These are phyloP conservation scores for Antechinus stuartii DNA, from an alignment of 2,113 vertebrate species.

Conservation along the genomic window DNA sequence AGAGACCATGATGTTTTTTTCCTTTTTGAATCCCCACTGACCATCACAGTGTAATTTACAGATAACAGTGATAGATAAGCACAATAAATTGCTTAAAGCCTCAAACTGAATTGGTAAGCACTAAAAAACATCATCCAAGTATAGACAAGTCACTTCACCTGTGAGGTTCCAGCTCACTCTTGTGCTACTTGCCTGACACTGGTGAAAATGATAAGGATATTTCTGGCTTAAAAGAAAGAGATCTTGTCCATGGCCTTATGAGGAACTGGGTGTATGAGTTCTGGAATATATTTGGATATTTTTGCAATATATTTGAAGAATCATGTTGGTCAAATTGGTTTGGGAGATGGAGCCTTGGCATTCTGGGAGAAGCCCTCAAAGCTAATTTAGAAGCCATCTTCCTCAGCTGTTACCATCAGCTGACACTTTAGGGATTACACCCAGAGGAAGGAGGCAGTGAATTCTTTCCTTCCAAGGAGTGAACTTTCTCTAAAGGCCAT, in stretches of 20 bases:
- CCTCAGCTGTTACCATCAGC: constrained; percentile 58
- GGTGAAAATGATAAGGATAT: background rate
- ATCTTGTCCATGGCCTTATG: background rate
- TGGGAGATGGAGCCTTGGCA: background rate
- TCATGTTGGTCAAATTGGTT: constrained; percentile 22
- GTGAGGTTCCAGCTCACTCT: background rate
- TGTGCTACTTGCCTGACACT: background rate
- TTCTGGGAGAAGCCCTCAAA: background rate
- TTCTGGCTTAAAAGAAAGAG: constrained; percentile 46
- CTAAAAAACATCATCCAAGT: background rate
- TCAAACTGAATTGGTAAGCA: background rate
- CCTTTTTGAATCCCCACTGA: background rate
- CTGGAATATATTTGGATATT: constrained; percentile 15
- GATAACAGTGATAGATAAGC: too few species aligned
- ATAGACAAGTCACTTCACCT: background rate
- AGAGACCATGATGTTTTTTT: background rate
- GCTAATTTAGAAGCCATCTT: constrained; percentile 41
- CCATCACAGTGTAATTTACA: background rate
- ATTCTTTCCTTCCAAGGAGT: constrained; percentile 28
- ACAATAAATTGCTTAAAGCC: background rate
- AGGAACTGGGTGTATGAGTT: constrained; percentile 10
- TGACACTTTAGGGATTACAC: constrained; percentile 60
- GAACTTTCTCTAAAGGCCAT: constrained; percentile 57
- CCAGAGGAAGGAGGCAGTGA: constrained; percentile 34
- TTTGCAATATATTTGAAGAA: constrained; percentile 18